Evolutionary conservation across 2,888 invertebrate genomes (phyloP).

Genomic region (Phyllotreta cruciferae): DNA sequence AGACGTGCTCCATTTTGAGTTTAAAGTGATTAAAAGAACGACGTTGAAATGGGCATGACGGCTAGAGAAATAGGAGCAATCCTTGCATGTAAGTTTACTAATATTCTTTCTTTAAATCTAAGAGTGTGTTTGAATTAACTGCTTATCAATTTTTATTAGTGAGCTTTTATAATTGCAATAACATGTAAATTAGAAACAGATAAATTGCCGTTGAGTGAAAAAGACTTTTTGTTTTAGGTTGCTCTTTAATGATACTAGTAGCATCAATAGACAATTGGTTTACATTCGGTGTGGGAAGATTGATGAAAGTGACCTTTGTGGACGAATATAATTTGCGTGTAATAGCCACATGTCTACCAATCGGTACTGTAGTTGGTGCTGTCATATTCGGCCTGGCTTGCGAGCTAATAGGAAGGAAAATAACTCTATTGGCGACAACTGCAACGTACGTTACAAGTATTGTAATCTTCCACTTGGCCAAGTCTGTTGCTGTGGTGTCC

Average conservation of each 20-base stretch:
- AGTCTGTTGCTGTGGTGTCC: constrained; percentile 8
- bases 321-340: constrained; percentile 6
- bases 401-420: constrained; percentile 20
- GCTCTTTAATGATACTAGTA: constrained; percentile 7
- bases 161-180: too few species aligned
- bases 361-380: constrained; percentile 16
- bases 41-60: constrained; percentile 11
- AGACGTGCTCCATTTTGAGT: constrained; percentile 1
- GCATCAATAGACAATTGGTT: constrained; percentile 9
- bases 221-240: constrained; percentile 17
- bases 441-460: constrained; percentile 16
- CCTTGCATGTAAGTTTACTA: constrained; percentile 9
- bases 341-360: constrained; percentile 12
- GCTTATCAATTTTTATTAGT: too few species aligned
- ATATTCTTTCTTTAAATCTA: background rate
- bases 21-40: background rate
- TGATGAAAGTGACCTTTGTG: constrained; percentile 18
- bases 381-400: constrained; percentile 20
- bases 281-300: constrained; percentile 9
- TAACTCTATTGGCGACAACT: constrained; percentile 16
- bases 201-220: too few species aligned
- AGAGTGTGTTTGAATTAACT: background rate
- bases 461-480: constrained; percentile 15
- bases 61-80: constrained; percentile 8
- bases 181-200: too few species aligned